Evolutionary conservation across 2,888 invertebrate species (phyloP).

Genomic region (Cosmia trapezina): DNA sequence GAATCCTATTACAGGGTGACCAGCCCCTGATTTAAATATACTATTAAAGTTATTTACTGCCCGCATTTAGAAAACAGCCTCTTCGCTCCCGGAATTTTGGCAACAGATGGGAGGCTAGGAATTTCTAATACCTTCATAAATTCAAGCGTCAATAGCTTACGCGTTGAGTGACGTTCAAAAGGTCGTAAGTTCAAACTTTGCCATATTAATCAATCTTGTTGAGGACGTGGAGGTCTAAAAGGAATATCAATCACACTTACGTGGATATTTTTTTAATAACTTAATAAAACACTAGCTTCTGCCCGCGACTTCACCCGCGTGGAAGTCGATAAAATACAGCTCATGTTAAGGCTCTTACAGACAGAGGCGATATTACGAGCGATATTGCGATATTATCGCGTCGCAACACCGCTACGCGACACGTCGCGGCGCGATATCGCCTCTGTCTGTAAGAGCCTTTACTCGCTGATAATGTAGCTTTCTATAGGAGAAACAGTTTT

Average conservation of each 20-base stretch:
- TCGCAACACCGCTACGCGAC: too few relatives aligned
- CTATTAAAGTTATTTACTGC: constrained; percentile 66
- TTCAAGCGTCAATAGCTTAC: constrained; percentile 48
- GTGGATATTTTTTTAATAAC: neutral
- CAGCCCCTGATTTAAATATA: constrained; percentile 62
- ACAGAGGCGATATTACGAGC: too few relatives aligned
- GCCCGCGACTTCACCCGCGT: too few relatives aligned
- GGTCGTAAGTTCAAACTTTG: constrained; percentile 32
- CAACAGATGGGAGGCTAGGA: constrained; percentile 51
- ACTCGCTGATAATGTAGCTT: too few relatives aligned
- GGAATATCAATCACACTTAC: constrained; percentile 39
- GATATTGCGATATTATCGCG: too few relatives aligned
- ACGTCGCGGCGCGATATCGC: too few relatives aligned
- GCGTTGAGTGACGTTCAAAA: constrained; percentile 40
- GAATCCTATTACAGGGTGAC: constrained; percentile 56
- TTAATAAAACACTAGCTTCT: neutral
- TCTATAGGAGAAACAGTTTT: too few relatives aligned
- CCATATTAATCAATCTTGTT: constrained; percentile 32
- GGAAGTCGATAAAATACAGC: too few relatives aligned
- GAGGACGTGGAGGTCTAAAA: constrained; percentile 12
- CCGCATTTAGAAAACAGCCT: constrained; percentile 42
- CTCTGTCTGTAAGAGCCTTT: too few relatives aligned
- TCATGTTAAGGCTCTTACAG: too few relatives aligned
- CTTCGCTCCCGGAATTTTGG: constrained; percentile 46
- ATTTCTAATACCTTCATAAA: constrained; percentile 59